Evolutionary conservation across 2,888 invertebrate species (phyloP).

Genomic region (Drosophila mettleri): DNA sequence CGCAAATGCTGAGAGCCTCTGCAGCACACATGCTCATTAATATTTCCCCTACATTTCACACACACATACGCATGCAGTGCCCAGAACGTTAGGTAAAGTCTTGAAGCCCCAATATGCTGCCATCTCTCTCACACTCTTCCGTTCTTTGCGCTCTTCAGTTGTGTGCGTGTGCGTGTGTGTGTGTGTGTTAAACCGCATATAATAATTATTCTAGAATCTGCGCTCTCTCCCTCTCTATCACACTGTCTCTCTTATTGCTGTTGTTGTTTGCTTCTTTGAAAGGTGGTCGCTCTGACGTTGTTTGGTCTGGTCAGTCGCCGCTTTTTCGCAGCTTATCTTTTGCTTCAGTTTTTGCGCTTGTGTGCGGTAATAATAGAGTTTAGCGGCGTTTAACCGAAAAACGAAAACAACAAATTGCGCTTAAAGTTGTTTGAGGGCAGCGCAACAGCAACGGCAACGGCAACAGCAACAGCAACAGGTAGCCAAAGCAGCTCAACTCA

Average conservation of each 20-base stretch:
- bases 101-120: conserved; percentile 54
- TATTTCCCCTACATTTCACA: conserved; percentile 72
- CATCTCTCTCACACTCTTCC: conserved; percentile 30
- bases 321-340: conserved; percentile 35
- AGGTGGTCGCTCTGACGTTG: conserved; percentile 62
- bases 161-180: conserved; percentile 27
- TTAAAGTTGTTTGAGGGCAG: conserved; percentile 26
- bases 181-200: conserved; percentile 55
- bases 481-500: conserved; percentile 22
- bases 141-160: conserved; percentile 27
- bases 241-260: not conserved
- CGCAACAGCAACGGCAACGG: no score
- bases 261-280: conserved; percentile 36
- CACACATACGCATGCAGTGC: conserved; percentile 30
- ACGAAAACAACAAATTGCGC: conserved; percentile 12
- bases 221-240: conserved; percentile 5
- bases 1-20: conserved; percentile 44
- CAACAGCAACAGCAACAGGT: no score
- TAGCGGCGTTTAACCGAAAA: conserved; percentile 43
- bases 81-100: conserved; percentile 70
- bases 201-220: conserved; percentile 75
- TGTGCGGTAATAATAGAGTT: conserved; percentile 60
- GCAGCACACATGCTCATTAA: conserved; percentile 50
- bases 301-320: conserved; percentile 35
- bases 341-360: conserved; percentile 25